Conservation (phyloP, 2,888 invertebrate genomes). For the Drosophila picticornis region DNA sequence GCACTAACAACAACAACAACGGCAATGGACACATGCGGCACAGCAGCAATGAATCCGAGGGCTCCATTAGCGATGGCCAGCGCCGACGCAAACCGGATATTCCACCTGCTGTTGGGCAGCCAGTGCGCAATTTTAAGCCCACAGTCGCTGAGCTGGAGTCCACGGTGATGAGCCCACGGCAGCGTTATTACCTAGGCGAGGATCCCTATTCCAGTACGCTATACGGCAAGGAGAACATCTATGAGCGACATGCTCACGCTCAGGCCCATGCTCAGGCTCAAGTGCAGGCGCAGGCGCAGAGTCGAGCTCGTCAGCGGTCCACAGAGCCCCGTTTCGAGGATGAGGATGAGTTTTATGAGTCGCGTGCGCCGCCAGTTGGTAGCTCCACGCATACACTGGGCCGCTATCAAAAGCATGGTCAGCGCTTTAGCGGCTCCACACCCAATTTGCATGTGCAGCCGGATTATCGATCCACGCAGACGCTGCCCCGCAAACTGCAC, state of each 20-base stretch:
- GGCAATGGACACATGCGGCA: constrained; percentile 49
- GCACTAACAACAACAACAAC: constrained; percentile 35
- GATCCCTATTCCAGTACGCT: constrained; percentile 94
- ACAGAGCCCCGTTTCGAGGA: constrained; percentile 51
- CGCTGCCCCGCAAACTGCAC: constrained; percentile 89
- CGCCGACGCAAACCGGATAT: constrained; percentile 18
- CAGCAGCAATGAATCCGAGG: constrained; percentile 70
- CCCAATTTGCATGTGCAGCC: constrained; percentile 84
- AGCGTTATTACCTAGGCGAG: constrained; percentile 94
- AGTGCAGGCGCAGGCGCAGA: background rate
- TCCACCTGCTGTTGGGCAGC: constrained; percentile 2
- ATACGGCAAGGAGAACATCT: constrained; percentile 94
- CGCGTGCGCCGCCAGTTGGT: constrained; percentile 33
- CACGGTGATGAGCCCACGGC: constrained; percentile 87
- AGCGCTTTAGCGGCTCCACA: constrained; percentile 88
- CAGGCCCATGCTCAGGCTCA: constrained; percentile 19
- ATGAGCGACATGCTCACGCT: constrained; percentile 85
- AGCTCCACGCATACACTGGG: constrained; percentile 89
- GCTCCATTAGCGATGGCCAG: constrained; percentile 53
- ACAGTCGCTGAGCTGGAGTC: constrained; percentile 55
- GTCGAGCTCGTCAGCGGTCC: constrained; percentile 31
- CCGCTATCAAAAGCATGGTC: constrained; percentile 93
- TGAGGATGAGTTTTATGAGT: constrained; percentile 66
- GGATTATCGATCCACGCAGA: constrained; percentile 89
- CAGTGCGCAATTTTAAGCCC: constrained; percentile 40